Percentiles rank a stretch among this genome's conserved stretches.
Conservation (phyloP, 2,113 vertebrate genomes). For the Trinectes maculatus region DNA sequence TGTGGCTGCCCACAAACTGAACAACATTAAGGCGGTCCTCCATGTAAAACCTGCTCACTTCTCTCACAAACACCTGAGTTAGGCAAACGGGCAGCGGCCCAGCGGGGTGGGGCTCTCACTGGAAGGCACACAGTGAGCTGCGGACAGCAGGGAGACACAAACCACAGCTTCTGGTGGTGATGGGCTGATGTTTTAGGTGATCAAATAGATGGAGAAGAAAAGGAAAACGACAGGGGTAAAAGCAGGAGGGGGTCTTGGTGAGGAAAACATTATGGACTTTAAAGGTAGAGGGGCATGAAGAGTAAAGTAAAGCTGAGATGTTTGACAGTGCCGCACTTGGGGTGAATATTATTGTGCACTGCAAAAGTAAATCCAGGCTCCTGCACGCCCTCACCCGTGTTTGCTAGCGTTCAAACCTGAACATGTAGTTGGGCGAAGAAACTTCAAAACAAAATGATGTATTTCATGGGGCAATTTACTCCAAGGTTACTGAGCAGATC, state of each 20-base stretch:
- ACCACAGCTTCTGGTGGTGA: conserved; percentile 68
- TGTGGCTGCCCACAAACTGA: conserved; percentile 69
- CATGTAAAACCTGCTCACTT: conserved; percentile 73
- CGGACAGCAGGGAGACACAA: conserved; percentile 75
- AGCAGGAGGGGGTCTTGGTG: conserved; percentile 57
- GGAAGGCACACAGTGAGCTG: conserved; percentile 67
- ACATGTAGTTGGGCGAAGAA: conserved; percentile 19
- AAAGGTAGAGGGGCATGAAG: conserved; percentile 62
- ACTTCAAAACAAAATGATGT: conserved; percentile 43
- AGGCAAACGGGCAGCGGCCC: conserved; percentile 67
- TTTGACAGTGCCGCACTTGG: conserved; percentile 64
- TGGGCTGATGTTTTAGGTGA: conserved; percentile 77
- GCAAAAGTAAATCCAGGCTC: conserved; percentile 35
- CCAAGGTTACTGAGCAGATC: conserved; percentile 48
- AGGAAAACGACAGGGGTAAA: conserved; percentile 72
- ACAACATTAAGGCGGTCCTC: conserved; percentile 70
- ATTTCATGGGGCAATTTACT: conserved; percentile 51
- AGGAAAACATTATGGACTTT: conserved; percentile 69
- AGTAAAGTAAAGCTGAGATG: conserved; percentile 66
- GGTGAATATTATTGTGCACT: conserved; percentile 29
- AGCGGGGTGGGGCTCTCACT: conserved; percentile 74
- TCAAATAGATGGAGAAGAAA: conserved; percentile 76
- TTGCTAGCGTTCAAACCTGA: conserved; percentile 34
- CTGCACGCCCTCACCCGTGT: conserved; percentile 22
- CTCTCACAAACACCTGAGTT: conserved; percentile 55